Evolutionary conservation across 2,113 vertebrate species (phyloP).

Genomic region (Microcebus tavaratra): DNA sequence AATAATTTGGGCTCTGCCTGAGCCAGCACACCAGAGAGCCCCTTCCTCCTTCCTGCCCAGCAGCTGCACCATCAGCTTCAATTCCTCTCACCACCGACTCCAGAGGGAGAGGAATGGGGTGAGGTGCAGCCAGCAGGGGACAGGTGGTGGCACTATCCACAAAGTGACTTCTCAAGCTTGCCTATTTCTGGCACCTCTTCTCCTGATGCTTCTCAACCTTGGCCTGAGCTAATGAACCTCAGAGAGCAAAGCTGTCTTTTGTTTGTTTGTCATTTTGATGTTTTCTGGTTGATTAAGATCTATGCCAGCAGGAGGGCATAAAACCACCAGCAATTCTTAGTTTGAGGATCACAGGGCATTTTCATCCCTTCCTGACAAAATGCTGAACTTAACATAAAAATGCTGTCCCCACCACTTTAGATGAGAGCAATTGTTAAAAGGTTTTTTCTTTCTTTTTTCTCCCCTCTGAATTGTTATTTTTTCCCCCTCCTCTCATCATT

Average conservation of each 20-base stretch:
- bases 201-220: slow-evolving; percentile 79
- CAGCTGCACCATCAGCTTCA: slow-evolving; percentile 21
- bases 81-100: slow-evolving; percentile 13
- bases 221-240: slow-evolving; percentile 86
- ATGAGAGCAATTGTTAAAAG: slow-evolving; percentile 56
- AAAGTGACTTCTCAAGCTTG: slow-evolving; percentile 69
- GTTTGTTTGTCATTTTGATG: slow-evolving; percentile 86
- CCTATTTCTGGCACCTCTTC: slow-evolving; percentile 53
- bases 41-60: too few relatives aligned
- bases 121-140: not conserved
- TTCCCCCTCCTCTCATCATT: slow-evolving; percentile 48
- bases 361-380: slow-evolving; percentile 67
- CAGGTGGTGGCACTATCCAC: not conserved
- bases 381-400: slow-evolving; percentile 73
- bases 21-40: not conserved
- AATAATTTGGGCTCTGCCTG: slow-evolving; percentile 1
- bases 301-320: slow-evolving; percentile 79
- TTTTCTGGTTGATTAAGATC: slow-evolving; percentile 89
- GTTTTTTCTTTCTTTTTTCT: not conserved
- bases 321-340: slow-evolving; percentile 77
- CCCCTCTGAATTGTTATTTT: slow-evolving; percentile 49
- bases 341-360: slow-evolving; percentile 56
- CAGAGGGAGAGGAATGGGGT: not conserved
- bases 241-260: slow-evolving; percentile 85
- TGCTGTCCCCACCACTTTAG: slow-evolving; percentile 47